Percentiles rank a stretch among this genome's conserved stretches.
phyloP scores from a whole-genome alignment of 1,140 invertebrate species.

The Drosophila littoralis region DNA sequence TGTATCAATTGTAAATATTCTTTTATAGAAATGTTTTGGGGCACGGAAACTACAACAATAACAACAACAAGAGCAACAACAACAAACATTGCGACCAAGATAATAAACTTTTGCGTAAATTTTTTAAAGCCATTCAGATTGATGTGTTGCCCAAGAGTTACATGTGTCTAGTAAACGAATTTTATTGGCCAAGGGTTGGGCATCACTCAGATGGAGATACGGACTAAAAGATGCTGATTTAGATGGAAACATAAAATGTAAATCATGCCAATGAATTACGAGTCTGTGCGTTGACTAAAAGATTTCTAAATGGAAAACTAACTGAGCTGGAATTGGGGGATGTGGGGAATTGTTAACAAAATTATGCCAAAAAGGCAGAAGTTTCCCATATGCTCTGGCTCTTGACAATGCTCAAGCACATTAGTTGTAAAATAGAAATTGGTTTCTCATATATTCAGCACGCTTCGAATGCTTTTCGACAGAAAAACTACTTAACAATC shows the following conservation, averaged over 20 bases:
- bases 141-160: conserved; percentile 62
- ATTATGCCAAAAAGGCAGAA: neutral
- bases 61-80: conserved; percentile 10
- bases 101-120: conserved; percentile 58
- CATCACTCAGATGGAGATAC: conserved; percentile 22
- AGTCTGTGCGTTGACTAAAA: neutral
- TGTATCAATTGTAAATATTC: conserved; percentile 66
- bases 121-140: conserved; percentile 60
- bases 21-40: conserved; percentile 32
- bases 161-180: conserved; percentile 42
- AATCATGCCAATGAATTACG: conserved; percentile 40
- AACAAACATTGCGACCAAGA: conserved; percentile 17
- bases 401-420: conserved; percentile 2
- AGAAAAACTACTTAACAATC: conserved; percentile 13
- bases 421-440: conserved; percentile 9
- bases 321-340: neutral
- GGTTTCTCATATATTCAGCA: conserved; percentile 1
- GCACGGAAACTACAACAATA: conserved; percentile 37
- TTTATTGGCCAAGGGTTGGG: conserved; percentile 37
- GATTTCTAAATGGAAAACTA: conserved; percentile 10
- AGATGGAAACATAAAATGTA: conserved; percentile 33
- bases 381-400: neutral
- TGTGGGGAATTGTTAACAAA: neutral
- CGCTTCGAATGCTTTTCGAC: neutral
- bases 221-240: conserved; percentile 9